Conservation (phyloP, 2,888 invertebrate genomes). For the Eutolmus rufibarbis region DNA sequence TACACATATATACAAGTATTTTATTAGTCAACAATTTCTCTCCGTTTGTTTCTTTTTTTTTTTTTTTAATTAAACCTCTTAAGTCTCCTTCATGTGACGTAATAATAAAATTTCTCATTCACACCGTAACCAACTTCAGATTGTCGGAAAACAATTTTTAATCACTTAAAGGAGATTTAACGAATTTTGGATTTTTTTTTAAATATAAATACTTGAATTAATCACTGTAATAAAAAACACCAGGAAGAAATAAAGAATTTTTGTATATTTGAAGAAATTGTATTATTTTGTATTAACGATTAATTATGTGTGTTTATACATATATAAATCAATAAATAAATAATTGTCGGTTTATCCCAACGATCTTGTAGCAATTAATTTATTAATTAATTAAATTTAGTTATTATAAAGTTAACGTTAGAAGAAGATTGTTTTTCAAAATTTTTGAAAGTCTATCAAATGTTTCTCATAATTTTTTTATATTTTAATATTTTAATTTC, state of each 20-base stretch:
- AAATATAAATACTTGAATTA: no score
- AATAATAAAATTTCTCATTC: no score
- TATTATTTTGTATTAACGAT: not conserved
- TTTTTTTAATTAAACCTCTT: not conserved
- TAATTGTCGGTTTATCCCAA: not conserved
- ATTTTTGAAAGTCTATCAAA: not conserved
- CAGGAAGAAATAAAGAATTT: no score
- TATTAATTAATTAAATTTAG: no score
- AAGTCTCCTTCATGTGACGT: no score
- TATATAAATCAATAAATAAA: not conserved
- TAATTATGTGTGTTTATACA: not conserved
- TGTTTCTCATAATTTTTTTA: not conserved
- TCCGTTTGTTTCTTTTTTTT: not conserved
- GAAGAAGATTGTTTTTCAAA: not conserved
- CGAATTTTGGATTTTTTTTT: no score
- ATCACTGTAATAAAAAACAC: no score
- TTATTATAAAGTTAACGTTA: no score
- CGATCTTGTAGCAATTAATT: not conserved
- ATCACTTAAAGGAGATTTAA: no score
- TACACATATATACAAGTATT: not conserved
- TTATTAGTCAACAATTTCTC: not conserved
- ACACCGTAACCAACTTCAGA: no score
- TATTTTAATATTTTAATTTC: not conserved
- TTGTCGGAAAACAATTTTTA: no score
- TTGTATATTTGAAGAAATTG: no score